phyloP scores from a whole-genome alignment of 23 tunicate species.

The Ascidia mentula region DNA sequence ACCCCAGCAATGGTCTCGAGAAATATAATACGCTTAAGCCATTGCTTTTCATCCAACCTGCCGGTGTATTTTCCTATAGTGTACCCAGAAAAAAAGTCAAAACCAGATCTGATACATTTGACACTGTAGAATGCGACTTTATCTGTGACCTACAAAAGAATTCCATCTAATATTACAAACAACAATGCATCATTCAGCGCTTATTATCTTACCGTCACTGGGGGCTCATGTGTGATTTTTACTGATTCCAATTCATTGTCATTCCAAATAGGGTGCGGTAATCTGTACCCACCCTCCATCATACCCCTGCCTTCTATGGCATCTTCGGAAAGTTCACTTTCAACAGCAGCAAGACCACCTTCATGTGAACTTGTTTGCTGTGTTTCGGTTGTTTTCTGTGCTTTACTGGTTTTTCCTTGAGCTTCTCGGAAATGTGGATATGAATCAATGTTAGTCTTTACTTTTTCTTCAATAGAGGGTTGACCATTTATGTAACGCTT shows the following conservation, averaged over 20 bases:
- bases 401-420: not conserved
- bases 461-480: not conserved
- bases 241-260: conserved; percentile 71
- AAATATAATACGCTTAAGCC: conserved; percentile 87
- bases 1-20: conserved; percentile 90
- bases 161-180: not conserved
- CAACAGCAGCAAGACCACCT: not conserved
- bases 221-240: conserved; percentile 61
- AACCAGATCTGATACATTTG: conserved; percentile 40
- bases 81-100: conserved; percentile 83
- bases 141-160: conserved; percentile 56
- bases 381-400: not conserved
- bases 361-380: not conserved
- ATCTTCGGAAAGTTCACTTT: conserved; percentile 15
- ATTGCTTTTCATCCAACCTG: conserved; percentile 78
- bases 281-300: conserved; percentile 86
- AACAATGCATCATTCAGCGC: not conserved
- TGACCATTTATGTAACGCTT: not conserved
- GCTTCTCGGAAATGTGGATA: not conserved
- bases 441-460: not conserved
- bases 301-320: conserved; percentile 66
- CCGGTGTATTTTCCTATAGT: conserved; percentile 60
- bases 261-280: conserved; percentile 89
- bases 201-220: conserved; percentile 40
- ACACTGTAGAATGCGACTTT: conserved; percentile 76